Conservation (phyloP, 2,113 vertebrate species). For the Indri indri region DNA sequence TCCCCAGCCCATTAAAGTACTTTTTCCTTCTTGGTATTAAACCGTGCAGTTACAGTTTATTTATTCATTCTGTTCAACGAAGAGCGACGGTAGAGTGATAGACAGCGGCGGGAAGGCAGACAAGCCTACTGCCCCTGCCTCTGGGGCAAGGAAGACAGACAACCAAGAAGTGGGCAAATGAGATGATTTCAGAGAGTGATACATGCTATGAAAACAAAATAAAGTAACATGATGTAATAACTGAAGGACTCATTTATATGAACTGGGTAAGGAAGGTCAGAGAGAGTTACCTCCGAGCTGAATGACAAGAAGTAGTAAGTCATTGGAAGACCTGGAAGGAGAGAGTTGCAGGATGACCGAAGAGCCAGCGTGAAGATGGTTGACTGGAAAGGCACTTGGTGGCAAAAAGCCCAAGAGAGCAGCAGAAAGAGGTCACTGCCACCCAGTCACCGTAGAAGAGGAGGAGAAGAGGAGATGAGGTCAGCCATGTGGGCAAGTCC, state of each 20-base stretch:
- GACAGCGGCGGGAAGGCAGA: background rate
- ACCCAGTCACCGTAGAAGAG: background rate
- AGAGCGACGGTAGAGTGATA: background rate
- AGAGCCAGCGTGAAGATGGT: background rate
- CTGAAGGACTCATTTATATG: background rate
- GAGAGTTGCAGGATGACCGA: background rate
- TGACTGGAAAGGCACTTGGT: background rate
- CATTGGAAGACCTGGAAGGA: background rate
- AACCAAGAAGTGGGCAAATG: background rate
- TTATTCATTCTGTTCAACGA: background rate
- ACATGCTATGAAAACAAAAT: background rate
- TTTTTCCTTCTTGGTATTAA: background rate
- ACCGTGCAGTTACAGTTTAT: background rate
- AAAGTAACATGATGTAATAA: background rate
- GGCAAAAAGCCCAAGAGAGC: background rate
- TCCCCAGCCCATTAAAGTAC: background rate
- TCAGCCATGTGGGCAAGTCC: background rate
- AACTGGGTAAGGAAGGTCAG: background rate
- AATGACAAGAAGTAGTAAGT: background rate
- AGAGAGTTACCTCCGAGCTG: background rate
- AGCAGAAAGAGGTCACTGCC: background rate
- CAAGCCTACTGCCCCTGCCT: fast-evolving
- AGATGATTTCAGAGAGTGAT: background rate
- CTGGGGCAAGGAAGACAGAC: background rate
- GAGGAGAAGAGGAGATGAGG: background rate